Conservation (phyloP, 2,113 vertebrate species). For the Pygoscelis adeliae region DNA sequence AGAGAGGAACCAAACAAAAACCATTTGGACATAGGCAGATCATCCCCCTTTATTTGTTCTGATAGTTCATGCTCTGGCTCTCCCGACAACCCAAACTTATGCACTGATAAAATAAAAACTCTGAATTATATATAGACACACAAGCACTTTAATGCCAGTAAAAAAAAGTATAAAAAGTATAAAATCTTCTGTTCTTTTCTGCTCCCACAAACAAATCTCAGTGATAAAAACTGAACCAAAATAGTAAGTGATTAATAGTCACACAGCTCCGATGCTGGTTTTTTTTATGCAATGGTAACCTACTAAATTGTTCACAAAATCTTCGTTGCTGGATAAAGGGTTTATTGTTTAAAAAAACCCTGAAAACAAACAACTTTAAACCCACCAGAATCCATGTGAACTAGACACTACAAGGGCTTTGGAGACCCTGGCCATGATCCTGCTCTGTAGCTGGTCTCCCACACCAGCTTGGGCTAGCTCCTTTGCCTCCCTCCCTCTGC, state of each 20-base stretch:
- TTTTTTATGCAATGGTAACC: not conserved
- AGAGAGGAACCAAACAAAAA: not conserved
- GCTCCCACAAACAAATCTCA: not conserved
- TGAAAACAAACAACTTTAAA: not conserved
- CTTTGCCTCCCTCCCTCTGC: not conserved
- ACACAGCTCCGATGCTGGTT: rapidly evolving
- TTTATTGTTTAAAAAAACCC: not conserved
- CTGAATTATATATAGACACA: not conserved
- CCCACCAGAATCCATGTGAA: not conserved
- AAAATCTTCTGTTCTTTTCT: not conserved
- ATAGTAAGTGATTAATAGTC: not conserved
- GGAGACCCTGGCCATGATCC: not conserved
- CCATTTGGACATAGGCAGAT: not conserved
- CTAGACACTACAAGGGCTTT: not conserved
- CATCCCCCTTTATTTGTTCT: not conserved
- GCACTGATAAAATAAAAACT: not conserved
- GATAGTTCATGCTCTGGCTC: not conserved
- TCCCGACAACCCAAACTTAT: not conserved
- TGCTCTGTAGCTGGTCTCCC: not conserved
- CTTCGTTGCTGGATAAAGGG: not conserved
- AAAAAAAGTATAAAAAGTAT: not conserved
- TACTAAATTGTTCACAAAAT: not conserved
- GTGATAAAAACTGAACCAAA: not conserved
- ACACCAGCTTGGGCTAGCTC: not conserved
- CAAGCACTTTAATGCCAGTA: not conserved